Conservation (phyloP, 2,113 vertebrate species). For the Paramormyrops kingsleyae region DNA sequence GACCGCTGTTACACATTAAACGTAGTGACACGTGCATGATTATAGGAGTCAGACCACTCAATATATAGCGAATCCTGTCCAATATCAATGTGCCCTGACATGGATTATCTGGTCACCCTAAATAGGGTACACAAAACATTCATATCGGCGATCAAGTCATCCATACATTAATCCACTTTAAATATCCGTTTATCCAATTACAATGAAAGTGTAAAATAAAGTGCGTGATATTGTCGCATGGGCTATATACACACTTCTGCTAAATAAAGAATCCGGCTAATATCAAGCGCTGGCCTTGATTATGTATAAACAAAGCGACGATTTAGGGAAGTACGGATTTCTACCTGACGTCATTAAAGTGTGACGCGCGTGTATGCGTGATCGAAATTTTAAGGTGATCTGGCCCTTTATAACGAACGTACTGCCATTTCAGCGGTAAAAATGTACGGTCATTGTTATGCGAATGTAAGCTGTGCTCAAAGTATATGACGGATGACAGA, state of each 20-base stretch:
- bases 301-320: not conserved
- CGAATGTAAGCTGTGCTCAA: not conserved
- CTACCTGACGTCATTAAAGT: slow-evolving; percentile 15
- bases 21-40: not conserved
- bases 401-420: not conserved
- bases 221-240: not conserved
- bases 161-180: not conserved
- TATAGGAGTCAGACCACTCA: not conserved
- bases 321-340: not conserved
- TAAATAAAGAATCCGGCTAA: not conserved
- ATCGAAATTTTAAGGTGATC: not conserved
- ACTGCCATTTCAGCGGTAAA: not conserved
- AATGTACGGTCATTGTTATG: not conserved
- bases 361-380: not conserved
- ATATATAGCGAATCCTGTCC: not conserved
- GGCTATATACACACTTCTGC: not conserved
- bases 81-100: not conserved
- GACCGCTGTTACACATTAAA: not conserved
- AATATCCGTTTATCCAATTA: not conserved
- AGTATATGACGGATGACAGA: not conserved
- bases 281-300: not conserved
- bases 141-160: not conserved
- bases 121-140: not conserved
- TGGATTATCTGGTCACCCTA: not conserved
- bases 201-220: not conserved